Evolutionary conservation across 1,140 invertebrate species (phyloP).

Genomic region (Atta texana): DNA sequence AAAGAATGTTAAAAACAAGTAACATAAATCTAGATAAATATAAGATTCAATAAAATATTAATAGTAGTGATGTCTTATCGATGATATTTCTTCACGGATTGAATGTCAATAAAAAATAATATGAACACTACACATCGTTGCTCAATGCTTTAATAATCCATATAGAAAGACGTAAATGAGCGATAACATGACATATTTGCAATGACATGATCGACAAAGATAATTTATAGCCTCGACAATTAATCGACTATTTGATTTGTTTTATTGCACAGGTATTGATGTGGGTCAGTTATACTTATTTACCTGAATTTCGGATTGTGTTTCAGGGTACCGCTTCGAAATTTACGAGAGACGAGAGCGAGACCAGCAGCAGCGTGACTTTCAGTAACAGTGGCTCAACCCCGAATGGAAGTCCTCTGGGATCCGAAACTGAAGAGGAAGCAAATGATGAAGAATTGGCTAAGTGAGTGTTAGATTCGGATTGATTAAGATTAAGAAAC

Average conservation of each 20-base stretch:
- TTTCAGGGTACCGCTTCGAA: constrained; percentile 77
- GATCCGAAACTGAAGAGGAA: constrained; percentile 85
- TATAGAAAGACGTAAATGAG: background rate
- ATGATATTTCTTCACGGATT: background rate
- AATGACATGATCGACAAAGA: background rate
- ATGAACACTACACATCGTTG: background rate
- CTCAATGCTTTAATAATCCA: background rate
- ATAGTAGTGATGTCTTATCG: background rate
- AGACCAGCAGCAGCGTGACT: constrained; percentile 82
- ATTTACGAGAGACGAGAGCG: constrained; percentile 81
- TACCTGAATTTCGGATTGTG: background rate
- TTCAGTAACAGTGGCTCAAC: constrained; percentile 86
- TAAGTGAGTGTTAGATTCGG: constrained; percentile 78
- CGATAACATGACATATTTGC: too few species aligned
- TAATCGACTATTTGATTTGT: constrained; percentile 10
- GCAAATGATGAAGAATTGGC: constrained; percentile 82
- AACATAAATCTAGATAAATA: background rate
- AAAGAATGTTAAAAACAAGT: background rate
- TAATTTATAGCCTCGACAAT: background rate
- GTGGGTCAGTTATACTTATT: background rate
- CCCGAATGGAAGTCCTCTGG: constrained; percentile 84
- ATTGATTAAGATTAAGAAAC: background rate
- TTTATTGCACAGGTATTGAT: constrained; percentile 34
- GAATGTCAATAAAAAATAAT: constrained; percentile 20
- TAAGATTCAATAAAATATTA: background rate